phyloP scores from a whole-genome alignment of 2,888 invertebrate species.

The Drosophila percnosoma region DNA sequence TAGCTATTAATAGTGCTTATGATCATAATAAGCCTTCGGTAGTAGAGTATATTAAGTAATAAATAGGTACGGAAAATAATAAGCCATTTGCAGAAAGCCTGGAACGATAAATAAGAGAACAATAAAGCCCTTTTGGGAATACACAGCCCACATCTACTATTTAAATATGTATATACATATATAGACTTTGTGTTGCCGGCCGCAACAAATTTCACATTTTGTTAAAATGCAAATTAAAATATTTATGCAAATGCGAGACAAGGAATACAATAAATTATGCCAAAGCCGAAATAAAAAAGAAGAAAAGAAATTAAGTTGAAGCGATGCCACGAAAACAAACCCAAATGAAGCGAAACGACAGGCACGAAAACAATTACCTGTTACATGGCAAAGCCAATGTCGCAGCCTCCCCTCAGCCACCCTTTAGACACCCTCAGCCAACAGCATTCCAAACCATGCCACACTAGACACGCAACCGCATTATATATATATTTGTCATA shows the following conservation, averaged over 20 bases:
- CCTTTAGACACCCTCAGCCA: not conserved
- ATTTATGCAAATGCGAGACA: conserved; percentile 70
- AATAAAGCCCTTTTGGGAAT: conserved; percentile 33
- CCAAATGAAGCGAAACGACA: conserved; percentile 61
- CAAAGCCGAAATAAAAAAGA: conserved; percentile 39
- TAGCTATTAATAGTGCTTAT: not conserved
- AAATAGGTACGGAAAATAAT: conserved; percentile 8
- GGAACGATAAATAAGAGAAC: conserved; percentile 36
- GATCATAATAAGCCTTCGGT: not conserved
- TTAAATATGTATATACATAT: conserved; percentile 20
- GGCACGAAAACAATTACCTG: conserved; percentile 67
- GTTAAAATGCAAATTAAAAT: conserved; percentile 78
- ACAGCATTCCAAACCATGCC: not conserved
- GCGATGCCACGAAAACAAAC: conserved; percentile 14
- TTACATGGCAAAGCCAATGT: conserved; percentile 56
- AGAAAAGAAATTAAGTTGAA: conserved; percentile 1
- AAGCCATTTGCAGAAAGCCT: conserved; percentile 14
- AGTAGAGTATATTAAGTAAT: conserved; percentile 15
- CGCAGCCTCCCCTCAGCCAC: not conserved
- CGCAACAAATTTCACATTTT: conserved; percentile 56
- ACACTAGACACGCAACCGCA: conserved; percentile 6
- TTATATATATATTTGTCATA: conserved; percentile 56
- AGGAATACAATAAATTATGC: conserved; percentile 73
- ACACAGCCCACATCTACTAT: conserved; percentile 12
- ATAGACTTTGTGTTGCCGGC: conserved; percentile 35